A percentile compares a stretch with the other conserved stretches of the same genome.
These are phyloP conservation scores for Augochlora pura DNA, from an alignment of 1,140 invertebrate species.

Conservation along the genomic window DNA sequence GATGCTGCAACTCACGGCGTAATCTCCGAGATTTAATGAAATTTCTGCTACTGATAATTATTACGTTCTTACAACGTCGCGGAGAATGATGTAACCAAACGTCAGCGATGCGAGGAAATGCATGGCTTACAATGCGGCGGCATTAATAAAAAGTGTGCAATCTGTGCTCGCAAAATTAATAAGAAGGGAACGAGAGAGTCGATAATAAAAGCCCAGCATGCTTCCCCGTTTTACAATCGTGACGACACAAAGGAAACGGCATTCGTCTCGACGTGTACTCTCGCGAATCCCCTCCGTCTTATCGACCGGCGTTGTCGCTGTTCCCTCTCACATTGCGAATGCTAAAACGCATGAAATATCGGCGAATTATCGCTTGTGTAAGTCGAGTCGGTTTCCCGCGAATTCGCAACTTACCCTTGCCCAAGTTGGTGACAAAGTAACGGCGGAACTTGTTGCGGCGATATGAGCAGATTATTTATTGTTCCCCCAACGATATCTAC, in stretches of 20 bases:
- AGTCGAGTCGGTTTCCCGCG: neutral
- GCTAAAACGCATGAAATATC: neutral
- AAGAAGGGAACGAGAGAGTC: neutral
- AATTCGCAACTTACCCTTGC: neutral
- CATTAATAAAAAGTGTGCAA: neutral
- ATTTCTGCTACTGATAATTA: neutral
- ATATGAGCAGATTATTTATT: neutral
- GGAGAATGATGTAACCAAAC: neutral
- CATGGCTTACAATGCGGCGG: neutral
- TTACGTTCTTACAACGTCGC: neutral
- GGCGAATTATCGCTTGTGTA: neutral
- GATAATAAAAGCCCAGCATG: neutral
- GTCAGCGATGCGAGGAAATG: neutral
- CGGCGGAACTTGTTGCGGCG: neutral
- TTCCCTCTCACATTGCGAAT: neutral
- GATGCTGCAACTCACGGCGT: too few species aligned
- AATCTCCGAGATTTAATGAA: neutral
- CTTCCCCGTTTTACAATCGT: neutral
- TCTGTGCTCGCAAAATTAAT: neutral
- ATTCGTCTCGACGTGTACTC: conserved; percentile 1
- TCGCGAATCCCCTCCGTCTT: conserved; percentile 8
- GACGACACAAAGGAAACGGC: conserved; percentile 12
- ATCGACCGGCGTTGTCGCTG: neutral
- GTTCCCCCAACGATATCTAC: neutral
- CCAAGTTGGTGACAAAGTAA: neutral